Conservation (phyloP, 2,113 vertebrate genomes). For the Gallinago paraguaiae region DNA sequence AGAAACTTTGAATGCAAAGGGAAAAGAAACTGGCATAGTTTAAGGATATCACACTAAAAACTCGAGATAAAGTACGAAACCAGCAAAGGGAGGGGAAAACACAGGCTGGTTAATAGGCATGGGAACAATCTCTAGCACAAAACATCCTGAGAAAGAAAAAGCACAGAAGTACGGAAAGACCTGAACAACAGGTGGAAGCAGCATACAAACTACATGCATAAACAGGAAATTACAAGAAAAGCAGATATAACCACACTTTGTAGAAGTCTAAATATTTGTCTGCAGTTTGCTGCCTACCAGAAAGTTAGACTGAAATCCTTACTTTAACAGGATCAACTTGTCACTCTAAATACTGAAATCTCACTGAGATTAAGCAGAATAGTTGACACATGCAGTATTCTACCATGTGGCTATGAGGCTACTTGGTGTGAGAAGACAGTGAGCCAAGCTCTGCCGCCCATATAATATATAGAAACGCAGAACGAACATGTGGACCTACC, state of each 20-base stretch:
- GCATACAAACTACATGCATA: background rate
- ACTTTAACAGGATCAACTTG: background rate
- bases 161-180: background rate
- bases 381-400: background rate
- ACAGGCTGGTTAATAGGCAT: background rate
- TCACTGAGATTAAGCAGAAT: background rate
- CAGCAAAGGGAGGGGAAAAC: background rate
- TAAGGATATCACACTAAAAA: background rate
- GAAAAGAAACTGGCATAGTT: background rate
- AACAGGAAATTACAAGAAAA: background rate
- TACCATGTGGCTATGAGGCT: background rate
- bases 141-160: background rate
- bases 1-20: background rate
- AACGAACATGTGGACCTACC: slow-evolving; percentile 73
- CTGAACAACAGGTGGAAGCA: background rate
- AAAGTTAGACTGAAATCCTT: background rate
- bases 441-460: background rate
- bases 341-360: background rate
- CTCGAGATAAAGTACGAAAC: background rate
- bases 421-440: background rate
- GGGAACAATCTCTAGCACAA: background rate
- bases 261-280: background rate
- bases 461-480: rapidly evolving
- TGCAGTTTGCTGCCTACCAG: background rate
- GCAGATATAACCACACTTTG: background rate